A percentile compares a stretch with the other conserved stretches of the same genome.
phyloP scores from a whole-genome alignment of 2,888 invertebrate genomes.

The Pyrocoelia pectoralis region DNA sequence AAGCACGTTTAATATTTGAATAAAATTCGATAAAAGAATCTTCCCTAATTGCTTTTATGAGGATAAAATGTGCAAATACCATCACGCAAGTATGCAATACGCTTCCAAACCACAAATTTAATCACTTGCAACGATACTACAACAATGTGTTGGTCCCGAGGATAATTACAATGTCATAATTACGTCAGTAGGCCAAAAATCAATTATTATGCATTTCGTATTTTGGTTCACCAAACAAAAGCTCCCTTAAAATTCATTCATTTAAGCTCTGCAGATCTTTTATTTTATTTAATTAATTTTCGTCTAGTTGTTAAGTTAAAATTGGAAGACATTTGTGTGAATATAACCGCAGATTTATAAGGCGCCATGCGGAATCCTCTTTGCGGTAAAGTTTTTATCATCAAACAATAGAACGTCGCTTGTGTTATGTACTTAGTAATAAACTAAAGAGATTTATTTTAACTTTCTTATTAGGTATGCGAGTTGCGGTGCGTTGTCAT shows the following conservation, averaged over 20 bases:
- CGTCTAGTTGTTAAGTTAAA: background rate
- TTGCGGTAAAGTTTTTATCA: too few relatives aligned
- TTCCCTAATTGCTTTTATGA: constrained; percentile 15
- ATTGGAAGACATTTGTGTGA: too few relatives aligned
- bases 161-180: constrained; percentile 4
- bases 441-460: too few relatives aligned
- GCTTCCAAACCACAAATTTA: constrained; percentile 32
- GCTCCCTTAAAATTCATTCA: background rate
- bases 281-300: background rate
- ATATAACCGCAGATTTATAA: too few relatives aligned
- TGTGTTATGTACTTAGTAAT: too few relatives aligned
- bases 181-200: background rate
- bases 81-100: constrained; percentile 24
- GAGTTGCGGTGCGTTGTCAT: too few relatives aligned
- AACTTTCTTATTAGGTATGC: too few relatives aligned
- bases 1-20: constrained; percentile 14
- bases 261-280: background rate
- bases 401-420: too few relatives aligned
- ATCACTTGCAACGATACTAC: constrained; percentile 19
- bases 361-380: too few relatives aligned
- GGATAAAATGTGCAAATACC: constrained; percentile 16
- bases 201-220: background rate
- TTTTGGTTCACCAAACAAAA: background rate
- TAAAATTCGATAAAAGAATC: background rate
- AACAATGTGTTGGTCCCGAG: background rate